Evolutionary conservation across 2,888 invertebrate genomes (phyloP).

Genomic region (Brenthis ino): DNA sequence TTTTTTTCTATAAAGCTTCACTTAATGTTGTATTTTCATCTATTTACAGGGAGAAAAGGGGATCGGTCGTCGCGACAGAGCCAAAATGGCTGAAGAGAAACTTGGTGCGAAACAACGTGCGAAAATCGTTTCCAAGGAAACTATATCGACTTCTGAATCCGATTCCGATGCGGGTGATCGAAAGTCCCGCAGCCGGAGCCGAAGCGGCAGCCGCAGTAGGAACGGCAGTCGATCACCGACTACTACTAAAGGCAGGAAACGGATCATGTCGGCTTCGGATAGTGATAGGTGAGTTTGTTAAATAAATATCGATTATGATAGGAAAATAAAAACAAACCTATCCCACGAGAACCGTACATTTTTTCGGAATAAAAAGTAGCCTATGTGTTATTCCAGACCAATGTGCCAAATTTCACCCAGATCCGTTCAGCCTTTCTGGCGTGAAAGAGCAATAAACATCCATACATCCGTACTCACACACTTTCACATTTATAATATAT

Average conservation of each 20-base stretch:
- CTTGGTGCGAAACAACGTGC: constrained; percentile 92
- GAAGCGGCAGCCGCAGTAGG: constrained; percentile 69
- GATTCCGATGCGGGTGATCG: constrained; percentile 81
- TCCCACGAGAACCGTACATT: too few species aligned
- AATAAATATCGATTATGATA: too few species aligned
- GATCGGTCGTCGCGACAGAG: constrained; percentile 69
- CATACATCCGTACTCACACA: too few species aligned
- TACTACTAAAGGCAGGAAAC: constrained; percentile 76
- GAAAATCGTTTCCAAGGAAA: constrained; percentile 96
- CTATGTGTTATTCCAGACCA: too few species aligned
- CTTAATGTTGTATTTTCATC: background rate
- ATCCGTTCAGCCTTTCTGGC: too few species aligned
- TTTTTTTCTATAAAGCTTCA: background rate
- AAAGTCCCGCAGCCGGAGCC: constrained; percentile 56
- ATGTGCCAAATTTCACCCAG: too few species aligned
- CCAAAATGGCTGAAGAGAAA: constrained; percentile 83
- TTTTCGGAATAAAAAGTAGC: too few species aligned
- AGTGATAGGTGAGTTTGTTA: constrained; percentile 63
- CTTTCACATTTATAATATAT: too few species aligned
- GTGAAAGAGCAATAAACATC: too few species aligned
- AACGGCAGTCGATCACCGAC: constrained; percentile 73
- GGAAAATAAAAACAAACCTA: too few species aligned
- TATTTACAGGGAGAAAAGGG: constrained; percentile 64
- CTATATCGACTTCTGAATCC: constrained; percentile 95
- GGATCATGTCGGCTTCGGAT: constrained; percentile 85